These are phyloP conservation scores for Trichomycterus rosablanca DNA, from an alignment of 2,113 vertebrate genomes.

Conservation along the genomic window DNA sequence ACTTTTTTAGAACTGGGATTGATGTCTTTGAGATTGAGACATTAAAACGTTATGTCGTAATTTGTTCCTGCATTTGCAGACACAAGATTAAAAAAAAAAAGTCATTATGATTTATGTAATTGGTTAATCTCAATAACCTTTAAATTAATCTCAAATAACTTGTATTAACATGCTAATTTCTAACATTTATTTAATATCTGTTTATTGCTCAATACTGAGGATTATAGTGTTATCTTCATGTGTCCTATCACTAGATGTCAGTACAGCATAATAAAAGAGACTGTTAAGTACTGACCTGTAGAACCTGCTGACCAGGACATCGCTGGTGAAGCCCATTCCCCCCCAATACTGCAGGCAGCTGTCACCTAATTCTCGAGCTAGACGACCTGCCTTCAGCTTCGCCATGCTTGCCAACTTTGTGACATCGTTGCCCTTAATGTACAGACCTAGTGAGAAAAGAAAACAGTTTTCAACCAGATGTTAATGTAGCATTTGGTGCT, in stretches of 20 bases:
- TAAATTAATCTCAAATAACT: too few species aligned
- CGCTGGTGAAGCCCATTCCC: conserved; percentile 84
- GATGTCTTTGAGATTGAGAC: too few species aligned
- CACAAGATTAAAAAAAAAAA: too few species aligned
- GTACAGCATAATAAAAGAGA: conserved; percentile 15
- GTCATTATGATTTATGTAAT: too few species aligned
- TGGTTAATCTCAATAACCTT: too few species aligned
- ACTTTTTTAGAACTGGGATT: too few species aligned
- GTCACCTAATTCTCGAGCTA: conserved; percentile 73
- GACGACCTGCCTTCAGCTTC: conserved; percentile 77
- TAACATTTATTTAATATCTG: too few species aligned
- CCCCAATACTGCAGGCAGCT: conserved; percentile 88
- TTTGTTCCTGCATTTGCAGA: too few species aligned
- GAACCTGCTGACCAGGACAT: conserved; percentile 77
- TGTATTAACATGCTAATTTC: too few species aligned
- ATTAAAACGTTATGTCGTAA: too few species aligned
- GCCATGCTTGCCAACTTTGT: conserved; percentile 85
- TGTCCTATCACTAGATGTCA: conserved; percentile 57
- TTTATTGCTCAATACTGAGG: too few species aligned
- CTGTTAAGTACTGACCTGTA: conserved; percentile 73
- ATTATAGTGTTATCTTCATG: conserved; percentile 23
- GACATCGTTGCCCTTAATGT: conserved; percentile 75
- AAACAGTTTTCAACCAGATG: background rate
- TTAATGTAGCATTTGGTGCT: too few species aligned
- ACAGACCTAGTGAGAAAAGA: conserved; percentile 59